Evolutionary conservation across 2,888 invertebrate species (phyloP), one percentile per base, ranked within the genome.

Genomic region (Barypeithes pellucidus): DNA sequence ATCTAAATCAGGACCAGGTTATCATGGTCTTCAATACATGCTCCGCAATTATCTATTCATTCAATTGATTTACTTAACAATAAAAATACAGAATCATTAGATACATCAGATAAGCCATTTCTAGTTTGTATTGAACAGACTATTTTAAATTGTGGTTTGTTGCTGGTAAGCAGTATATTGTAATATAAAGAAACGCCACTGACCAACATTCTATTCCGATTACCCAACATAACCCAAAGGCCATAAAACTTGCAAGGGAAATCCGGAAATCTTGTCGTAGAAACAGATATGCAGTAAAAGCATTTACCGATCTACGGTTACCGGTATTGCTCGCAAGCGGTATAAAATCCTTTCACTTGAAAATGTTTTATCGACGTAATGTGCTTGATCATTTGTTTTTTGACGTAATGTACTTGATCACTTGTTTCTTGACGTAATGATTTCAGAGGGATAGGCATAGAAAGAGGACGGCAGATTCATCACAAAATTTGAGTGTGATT

Each of bases 231-330:
- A n/a, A 24, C 22, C n/a, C n/a, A 50, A 50, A 18, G 18, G 50
- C n/a, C 50, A 50, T 22, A 24, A 22, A 29, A 7, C 12, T 47
- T 47, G 47, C 47, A 47, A 11, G 20, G 24, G n/a, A 50, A 24
- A 50, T 16, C 50, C 50, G 50, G 50, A 50, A 50, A 24, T 50
- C 22, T 22, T 50, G 50, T 50, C 50, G n/a, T 12, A 1, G 12
- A 50, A 22, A 50, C 12, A 24, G 22, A 50, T 22, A 20, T 20
- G 47, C 50, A 50, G 20, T 50, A 50, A 50, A 50, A 50, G 50
- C 50, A 50, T 24, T 50, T 50, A 47, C 22, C 50, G 50, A 50
- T 24, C 24, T 50, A 50, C 47, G 9, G 20, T 1, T 45, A 16
- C 22, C 12, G 22, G 22, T 50, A 20, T n/a, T 50, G 16, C n/a